Conservation (phyloP, 2,113 vertebrate genomes). For the Coptodon rendalli region DNA sequence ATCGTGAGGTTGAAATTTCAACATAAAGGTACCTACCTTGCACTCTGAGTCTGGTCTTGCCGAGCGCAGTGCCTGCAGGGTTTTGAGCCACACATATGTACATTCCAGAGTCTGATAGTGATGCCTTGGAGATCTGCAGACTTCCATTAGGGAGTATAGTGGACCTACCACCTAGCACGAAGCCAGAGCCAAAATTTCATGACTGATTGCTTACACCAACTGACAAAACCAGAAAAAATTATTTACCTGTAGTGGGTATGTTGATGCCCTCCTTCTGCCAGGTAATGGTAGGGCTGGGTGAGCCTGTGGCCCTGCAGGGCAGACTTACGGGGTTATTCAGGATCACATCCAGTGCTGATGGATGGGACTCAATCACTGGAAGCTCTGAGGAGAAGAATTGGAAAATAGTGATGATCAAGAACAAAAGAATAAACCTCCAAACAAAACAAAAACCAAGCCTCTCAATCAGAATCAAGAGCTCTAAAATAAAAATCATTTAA, state of each 20-base stretch:
- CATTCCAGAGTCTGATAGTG: constrained; percentile 81
- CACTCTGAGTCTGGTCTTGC: constrained; percentile 91
- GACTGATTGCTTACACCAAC: background rate
- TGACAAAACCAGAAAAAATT: background rate
- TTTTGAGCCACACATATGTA: constrained; percentile 97
- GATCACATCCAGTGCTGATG: constrained; percentile 79
- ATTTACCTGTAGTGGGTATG: constrained; percentile 78
- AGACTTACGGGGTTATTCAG: constrained; percentile 82
- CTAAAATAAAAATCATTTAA: accelerated
- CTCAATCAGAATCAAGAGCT: background rate
- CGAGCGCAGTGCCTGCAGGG: constrained; percentile 87
- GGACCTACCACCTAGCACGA: constrained; percentile 72
- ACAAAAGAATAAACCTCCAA: accelerated
- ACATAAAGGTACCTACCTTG: constrained; percentile 73
- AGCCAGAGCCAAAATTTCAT: background rate
- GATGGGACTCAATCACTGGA: constrained; percentile 82
- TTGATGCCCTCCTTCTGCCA: constrained; percentile 98
- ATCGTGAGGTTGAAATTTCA: background rate
- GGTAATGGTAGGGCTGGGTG: constrained; percentile 81
- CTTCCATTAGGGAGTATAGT: constrained; percentile 79
- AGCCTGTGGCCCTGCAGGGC: constrained; percentile 84
- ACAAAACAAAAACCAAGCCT: background rate
- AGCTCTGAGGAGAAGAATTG: constrained; percentile 68
- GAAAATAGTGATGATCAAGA: background rate
- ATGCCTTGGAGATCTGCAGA: constrained; percentile 82